Percentiles rank a stretch among this genome's conserved stretches.
Conservation (phyloP, 2,113 vertebrate species). For the Todiramphus chloris region DNA sequence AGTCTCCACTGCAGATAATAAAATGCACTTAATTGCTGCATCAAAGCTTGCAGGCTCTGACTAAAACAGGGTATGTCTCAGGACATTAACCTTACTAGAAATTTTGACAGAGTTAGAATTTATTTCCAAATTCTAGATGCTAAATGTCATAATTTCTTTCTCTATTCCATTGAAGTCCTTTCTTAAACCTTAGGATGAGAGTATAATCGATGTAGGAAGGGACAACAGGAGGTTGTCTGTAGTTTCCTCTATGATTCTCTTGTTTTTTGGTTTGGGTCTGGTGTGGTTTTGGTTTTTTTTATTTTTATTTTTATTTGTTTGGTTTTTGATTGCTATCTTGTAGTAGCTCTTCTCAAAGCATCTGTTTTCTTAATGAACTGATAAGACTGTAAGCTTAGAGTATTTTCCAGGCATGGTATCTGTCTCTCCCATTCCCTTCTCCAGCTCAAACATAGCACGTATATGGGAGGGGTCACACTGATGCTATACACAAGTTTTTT, state of each 20-base stretch:
- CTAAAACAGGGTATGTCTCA: rapidly evolving
- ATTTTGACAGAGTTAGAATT: background rate
- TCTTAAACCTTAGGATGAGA: background rate
- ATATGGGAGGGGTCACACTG: background rate
- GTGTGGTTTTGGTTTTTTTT: too few relatives aligned
- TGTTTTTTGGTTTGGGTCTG: background rate
- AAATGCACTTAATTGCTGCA: background rate
- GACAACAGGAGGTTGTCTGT: background rate
- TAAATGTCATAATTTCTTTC: background rate
- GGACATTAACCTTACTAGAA: background rate
- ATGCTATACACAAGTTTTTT: background rate
- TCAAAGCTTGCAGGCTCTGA: background rate
- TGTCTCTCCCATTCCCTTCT: background rate
- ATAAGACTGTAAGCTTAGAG: background rate
- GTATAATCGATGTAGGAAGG: background rate
- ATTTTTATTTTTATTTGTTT: too few relatives aligned
- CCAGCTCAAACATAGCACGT: background rate
- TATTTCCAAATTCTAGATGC: background rate
- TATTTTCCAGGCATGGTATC: background rate
- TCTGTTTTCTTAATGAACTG: background rate
- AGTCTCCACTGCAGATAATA: background rate
- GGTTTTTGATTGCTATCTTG: background rate
- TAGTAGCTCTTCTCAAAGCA: background rate
- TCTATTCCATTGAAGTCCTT: background rate
- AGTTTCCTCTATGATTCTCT: background rate